phyloP scores from a whole-genome alignment of 2,888 invertebrate genomes.

The Drosophila ustulata region DNA sequence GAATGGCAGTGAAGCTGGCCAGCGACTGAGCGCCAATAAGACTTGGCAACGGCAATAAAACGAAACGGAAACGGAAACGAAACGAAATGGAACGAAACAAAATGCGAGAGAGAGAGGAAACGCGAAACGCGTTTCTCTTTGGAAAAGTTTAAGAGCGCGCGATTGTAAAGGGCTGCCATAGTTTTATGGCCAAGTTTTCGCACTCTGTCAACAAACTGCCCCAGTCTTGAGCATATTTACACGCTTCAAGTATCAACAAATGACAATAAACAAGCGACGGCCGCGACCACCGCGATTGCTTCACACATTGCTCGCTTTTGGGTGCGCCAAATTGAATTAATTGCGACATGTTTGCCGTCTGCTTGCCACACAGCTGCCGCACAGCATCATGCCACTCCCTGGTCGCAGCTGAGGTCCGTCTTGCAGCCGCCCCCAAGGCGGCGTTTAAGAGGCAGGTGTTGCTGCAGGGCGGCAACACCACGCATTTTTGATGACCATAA shows the following conservation, averaged over 20 bases:
- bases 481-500: slow-evolving; percentile 78
- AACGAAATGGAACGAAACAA: slow-evolving; percentile 25
- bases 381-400: neutral
- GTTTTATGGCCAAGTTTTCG: slow-evolving; percentile 24
- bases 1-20: slow-evolving; percentile 34
- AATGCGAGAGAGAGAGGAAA: neutral
- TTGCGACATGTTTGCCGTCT: slow-evolving; percentile 20
- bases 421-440: neutral
- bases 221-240: slow-evolving; percentile 57
- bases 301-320: slow-evolving; percentile 41
- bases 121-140: slow-evolving; percentile 36
- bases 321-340: slow-evolving; percentile 20
- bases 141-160: slow-evolving; percentile 16
- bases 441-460: slow-evolving; percentile 50
- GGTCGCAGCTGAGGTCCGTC: neutral
- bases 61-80: slow-evolving; percentile 27
- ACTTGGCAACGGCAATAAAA: neutral
- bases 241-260: slow-evolving; percentile 57
- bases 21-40: slow-evolving; percentile 37
- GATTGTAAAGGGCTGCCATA: slow-evolving; percentile 11
- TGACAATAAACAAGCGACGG: slow-evolving; percentile 48
- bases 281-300: slow-evolving; percentile 6
- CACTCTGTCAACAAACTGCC: slow-evolving; percentile 41
- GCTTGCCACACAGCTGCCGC: neutral
- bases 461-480: slow-evolving; percentile 18